Percentiles rank a stretch among this genome's conserved stretches.
These are phyloP conservation scores for Protophormia terraenovae DNA, from an alignment of 2,888 invertebrate species.

Conservation along the genomic window DNA sequence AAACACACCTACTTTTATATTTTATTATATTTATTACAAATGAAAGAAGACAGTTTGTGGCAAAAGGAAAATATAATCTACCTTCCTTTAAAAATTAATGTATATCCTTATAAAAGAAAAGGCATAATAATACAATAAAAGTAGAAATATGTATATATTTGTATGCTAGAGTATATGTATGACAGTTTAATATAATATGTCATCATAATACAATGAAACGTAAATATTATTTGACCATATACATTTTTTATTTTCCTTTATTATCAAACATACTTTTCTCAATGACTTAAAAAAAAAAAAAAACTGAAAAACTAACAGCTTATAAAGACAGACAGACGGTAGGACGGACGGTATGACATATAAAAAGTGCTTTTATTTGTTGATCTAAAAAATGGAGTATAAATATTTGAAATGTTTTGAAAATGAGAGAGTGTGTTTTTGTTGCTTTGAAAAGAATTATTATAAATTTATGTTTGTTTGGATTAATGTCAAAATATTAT, in stretches of 20 bases:
- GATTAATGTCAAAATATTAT: constrained; percentile 67
- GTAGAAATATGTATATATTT: background rate
- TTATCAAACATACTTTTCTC: background rate
- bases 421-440: background rate
- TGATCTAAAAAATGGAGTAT: constrained; percentile 6
- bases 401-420: constrained; percentile 39
- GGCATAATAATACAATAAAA: background rate
- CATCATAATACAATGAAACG: constrained; percentile 50
- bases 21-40: constrained; percentile 1
- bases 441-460: constrained; percentile 28
- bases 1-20: background rate
- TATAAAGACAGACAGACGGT: constrained; percentile 16
- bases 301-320: constrained; percentile 40
- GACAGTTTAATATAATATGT: constrained; percentile 54
- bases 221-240: constrained; percentile 58
- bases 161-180: constrained; percentile 16
- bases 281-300: constrained; percentile 1
- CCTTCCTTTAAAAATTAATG: background rate
- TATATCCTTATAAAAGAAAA: no score
- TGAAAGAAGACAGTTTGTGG: background rate
- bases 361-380: constrained; percentile 26
- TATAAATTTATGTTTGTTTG: constrained; percentile 64
- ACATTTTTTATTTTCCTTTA: no score
- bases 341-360: background rate
- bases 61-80: background rate